Evolutionary conservation across 1,140 invertebrate genomes (phyloP), one percentile per base, ranked within the genome.

Genomic region (Halictus rubicundus): DNA sequence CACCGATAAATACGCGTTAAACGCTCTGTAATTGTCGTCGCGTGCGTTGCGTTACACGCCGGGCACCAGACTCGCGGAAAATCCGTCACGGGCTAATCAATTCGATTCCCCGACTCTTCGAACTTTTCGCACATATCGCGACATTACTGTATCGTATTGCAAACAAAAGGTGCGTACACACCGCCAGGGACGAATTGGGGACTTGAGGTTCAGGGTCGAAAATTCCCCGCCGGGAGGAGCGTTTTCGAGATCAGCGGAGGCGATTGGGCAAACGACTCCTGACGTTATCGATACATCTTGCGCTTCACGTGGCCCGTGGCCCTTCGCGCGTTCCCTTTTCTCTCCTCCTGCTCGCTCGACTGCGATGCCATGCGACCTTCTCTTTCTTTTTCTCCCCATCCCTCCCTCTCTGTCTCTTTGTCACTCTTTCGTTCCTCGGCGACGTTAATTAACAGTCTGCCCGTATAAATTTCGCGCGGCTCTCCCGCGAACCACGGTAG

Each of bases 361-460:
- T 7, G 12, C 9, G 42, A 25, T 42, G 19, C 68, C 59, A 10
- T 32, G 68, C 27, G n/a, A 8, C 59, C 57, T 21, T 52, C 49
- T 52, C 49, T 21, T 52, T 54, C 68, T 23, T 16, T 52, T 16
- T 7, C 42, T 57, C 25, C 42, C 7, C 42, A 42, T 52, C 42
- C 42, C 49, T 52, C 49, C 19, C 49, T 12, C 42, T 46, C 14
- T 46, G 2, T 14, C 39, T 42, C 39, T 12, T 12, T 19, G n/a
- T n/a, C n/a, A n/a, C 49, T 52, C 49, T 16, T 16, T 54, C 46
- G 32, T 78, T 61, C 42, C 42, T 14, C 68, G n/a, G 32, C 52
- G 69, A 79, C 69, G 74, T 71, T 80, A 81, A 77, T 84, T 79
- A 78, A 63, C 68, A 61, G 65, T 74, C 68, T 42, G 72, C 37